Conservation (phyloP, 2,888 invertebrate species). For the Heteromyza rotundicornis region DNA sequence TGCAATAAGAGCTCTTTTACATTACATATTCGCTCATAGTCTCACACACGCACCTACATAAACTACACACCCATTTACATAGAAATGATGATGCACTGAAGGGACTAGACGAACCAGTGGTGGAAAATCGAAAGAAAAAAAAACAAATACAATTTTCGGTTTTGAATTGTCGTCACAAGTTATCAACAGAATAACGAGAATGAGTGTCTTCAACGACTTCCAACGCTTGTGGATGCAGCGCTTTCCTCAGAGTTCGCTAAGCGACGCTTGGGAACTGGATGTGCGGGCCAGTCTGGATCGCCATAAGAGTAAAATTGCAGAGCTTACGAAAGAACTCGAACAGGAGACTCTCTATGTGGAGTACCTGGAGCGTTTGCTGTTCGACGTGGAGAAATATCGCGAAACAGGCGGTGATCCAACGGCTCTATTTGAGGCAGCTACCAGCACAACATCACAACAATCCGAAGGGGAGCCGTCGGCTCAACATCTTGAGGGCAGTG, state of each 20-base stretch:
- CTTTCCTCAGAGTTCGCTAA: conserved; percentile 88
- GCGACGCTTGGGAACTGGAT: conserved; percentile 92
- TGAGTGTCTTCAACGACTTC: conserved; percentile 91
- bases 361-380: conserved; percentile 82
- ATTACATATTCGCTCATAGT: not conserved
- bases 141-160: too few species aligned
- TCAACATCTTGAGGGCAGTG: conserved; percentile 10
- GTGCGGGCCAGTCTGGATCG: conserved; percentile 87
- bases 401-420: conserved; percentile 63
- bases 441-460: conserved; percentile 26
- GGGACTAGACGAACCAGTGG: not conserved
- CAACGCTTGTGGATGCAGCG: conserved; percentile 90
- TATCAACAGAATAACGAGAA: conserved; percentile 53
- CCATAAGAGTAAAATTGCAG: conserved; percentile 84
- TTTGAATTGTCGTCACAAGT: too few species aligned
- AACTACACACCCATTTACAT: not conserved
- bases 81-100: not conserved
- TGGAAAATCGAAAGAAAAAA: not conserved
- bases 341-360: conserved; percentile 91
- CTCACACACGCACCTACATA: not conserved
- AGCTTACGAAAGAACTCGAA: conserved; percentile 83
- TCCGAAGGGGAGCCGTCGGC: not conserved
- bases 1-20: not conserved
- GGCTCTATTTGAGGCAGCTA: conserved; percentile 62
- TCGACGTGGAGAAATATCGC: conserved; percentile 85